These are phyloP conservation scores for Pelosia muscerda DNA, from an alignment of 2,888 invertebrate genomes.

Conservation along the genomic window DNA sequence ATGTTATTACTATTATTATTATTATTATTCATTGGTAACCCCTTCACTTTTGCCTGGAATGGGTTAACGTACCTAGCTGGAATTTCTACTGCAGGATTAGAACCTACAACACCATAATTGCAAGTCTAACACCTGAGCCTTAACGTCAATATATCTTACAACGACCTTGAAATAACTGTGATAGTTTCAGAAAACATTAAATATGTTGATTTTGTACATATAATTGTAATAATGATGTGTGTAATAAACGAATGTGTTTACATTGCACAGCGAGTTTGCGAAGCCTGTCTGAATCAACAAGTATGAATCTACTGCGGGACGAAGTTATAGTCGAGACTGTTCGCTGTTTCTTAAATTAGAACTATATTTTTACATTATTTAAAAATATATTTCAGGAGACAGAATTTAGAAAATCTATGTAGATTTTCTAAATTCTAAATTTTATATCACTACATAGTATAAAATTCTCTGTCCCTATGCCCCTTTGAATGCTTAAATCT, in stretches of 20 bases:
- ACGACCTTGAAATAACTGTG: slow-evolving; percentile 4
- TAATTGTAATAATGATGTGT: slow-evolving; percentile 14
- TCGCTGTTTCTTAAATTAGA: background rate
- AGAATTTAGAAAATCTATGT: too few species aligned
- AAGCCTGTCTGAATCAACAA: slow-evolving; percentile 73
- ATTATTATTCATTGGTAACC: too few species aligned
- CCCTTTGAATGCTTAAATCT: too few species aligned
- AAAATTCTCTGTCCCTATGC: too few species aligned
- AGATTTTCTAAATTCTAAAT: too few species aligned
- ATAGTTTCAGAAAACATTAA: background rate
- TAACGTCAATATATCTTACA: background rate
- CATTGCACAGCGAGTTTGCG: slow-evolving; percentile 59
- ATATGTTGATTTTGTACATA: background rate
- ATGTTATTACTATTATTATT: too few species aligned
- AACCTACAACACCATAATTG: background rate
- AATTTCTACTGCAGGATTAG: too few species aligned
- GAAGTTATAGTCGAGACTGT: slow-evolving; percentile 26
- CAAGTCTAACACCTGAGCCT: background rate
- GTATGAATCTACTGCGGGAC: slow-evolving; percentile 57
- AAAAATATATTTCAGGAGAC: too few species aligned
- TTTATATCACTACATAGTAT: too few species aligned
- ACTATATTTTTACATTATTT: background rate
- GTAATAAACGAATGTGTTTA: slow-evolving; percentile 45
- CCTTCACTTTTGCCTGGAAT: too few species aligned
- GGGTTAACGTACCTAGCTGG: too few species aligned